Evolutionary conservation across 2,113 vertebrate genomes (phyloP).

Genomic region (Petromus typicus): DNA sequence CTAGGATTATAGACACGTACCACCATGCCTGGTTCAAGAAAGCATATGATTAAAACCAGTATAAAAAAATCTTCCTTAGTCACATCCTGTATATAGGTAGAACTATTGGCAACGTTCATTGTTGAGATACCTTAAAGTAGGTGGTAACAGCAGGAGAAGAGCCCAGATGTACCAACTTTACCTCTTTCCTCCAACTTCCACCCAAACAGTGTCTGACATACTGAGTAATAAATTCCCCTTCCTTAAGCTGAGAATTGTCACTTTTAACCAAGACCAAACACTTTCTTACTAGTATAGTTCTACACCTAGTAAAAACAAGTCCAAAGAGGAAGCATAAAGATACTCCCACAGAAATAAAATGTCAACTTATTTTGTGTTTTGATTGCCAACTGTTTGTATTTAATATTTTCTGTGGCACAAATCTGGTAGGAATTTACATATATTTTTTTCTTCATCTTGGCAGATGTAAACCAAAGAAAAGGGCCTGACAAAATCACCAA

Average conservation of each 20-base stretch:
- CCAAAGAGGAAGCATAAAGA: not conserved
- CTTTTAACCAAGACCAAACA: constrained; percentile 43
- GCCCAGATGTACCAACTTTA: not conserved
- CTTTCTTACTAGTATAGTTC: not conserved
- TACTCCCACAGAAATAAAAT: constrained; percentile 36
- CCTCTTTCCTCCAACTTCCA: not conserved
- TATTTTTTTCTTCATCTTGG: constrained; percentile 47
- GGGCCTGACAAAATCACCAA: constrained; percentile 63
- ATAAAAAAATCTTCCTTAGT: constrained; percentile 25
- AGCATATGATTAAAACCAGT: constrained; percentile 26
- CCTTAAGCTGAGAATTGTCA: not conserved
- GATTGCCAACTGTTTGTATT: constrained; percentile 59
- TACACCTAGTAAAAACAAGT: constrained; percentile 8
- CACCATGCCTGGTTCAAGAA: not conserved
- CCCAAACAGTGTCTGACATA: not conserved
- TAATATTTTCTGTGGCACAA: constrained; percentile 33
- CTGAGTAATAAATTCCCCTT: not conserved
- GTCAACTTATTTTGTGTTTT: constrained; percentile 56
- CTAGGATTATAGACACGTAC: not conserved
- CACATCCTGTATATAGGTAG: not conserved
- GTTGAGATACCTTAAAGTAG: not conserved
- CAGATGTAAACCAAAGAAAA: constrained; percentile 68
- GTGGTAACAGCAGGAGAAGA: not conserved
- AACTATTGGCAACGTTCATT: not conserved
- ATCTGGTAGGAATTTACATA: constrained; percentile 38